A percentile compares a stretch with the other conserved stretches of the same genome.
Conservation (phyloP, 2,113 vertebrate species). For the Carassius carassius region DNA sequence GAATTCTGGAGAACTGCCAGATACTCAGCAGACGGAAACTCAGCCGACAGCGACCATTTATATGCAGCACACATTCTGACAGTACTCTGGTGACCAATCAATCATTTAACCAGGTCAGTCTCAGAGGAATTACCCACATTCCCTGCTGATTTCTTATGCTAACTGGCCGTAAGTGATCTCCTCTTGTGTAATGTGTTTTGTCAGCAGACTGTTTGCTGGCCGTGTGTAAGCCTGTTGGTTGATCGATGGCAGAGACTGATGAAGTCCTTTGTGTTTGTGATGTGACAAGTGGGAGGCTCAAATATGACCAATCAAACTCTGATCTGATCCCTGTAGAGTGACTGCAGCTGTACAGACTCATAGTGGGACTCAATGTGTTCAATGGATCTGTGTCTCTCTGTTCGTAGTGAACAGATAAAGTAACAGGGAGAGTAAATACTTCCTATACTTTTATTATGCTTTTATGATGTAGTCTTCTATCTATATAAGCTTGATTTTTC, state of each 20-base stretch:
- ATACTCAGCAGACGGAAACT: not conserved
- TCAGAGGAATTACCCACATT: slow-evolving; percentile 23
- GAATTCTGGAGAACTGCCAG: slow-evolving; percentile 39
- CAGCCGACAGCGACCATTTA: not conserved
- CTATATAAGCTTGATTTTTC: too few relatives aligned
- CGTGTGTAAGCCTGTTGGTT: slow-evolving; percentile 29
- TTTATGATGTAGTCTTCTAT: not conserved
- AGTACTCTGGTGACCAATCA: slow-evolving; percentile 19
- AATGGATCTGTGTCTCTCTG: not conserved
- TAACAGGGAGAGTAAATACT: not conserved
- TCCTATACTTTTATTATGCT: not conserved
- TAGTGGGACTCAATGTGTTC: not conserved
- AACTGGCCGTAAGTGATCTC: slow-evolving; percentile 40
- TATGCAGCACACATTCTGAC: slow-evolving; percentile 24
- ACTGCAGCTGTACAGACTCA: slow-evolving; percentile 24
- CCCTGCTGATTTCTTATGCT: slow-evolving; percentile 41
- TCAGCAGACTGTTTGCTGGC: slow-evolving; percentile 10
- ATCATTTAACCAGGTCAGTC: slow-evolving; percentile 20
- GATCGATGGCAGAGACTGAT: slow-evolving; percentile 72
- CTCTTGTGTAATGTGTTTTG: slow-evolving; percentile 29
- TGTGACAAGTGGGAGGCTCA: slow-evolving; percentile 46
- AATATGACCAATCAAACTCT: slow-evolving; percentile 23
- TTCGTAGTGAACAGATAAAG: not conserved
- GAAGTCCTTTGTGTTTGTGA: slow-evolving; percentile 70
- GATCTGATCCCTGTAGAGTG: slow-evolving; percentile 25